Evolutionary conservation across 2,888 invertebrate species (phyloP).

Genomic region (Netelia fuscicornis): DNA sequence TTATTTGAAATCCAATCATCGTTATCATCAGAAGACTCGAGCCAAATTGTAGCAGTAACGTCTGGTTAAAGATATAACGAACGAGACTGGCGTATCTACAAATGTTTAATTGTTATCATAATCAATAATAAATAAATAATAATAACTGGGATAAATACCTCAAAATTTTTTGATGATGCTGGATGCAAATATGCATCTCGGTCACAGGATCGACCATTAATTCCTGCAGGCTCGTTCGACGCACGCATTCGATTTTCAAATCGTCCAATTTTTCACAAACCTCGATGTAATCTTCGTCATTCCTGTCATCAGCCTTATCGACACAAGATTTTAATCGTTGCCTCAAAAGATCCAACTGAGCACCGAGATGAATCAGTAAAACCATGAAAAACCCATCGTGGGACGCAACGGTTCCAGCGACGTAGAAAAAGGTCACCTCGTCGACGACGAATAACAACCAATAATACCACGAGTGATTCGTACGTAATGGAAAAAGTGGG

Average conservation of each 20-base stretch:
- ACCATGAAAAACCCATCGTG: conserved; percentile 67
- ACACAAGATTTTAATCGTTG: conserved; percentile 44
- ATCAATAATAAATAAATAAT: too few relatives aligned
- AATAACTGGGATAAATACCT: conserved; percentile 39
- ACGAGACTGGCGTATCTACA: conserved; percentile 57
- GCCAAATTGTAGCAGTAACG: conserved; percentile 67
- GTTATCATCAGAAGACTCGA: conserved; percentile 68
- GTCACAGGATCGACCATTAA: conserved; percentile 29
- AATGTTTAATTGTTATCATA: background rate
- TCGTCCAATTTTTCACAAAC: background rate
- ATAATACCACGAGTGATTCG: conserved; percentile 54
- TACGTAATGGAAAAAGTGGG: conserved; percentile 43
- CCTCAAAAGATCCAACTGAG: conserved; percentile 65
- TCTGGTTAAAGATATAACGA: conserved; percentile 60
- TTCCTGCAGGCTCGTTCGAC: conserved; percentile 33
- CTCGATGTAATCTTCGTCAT: conserved; percentile 6
- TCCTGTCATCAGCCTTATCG: background rate
- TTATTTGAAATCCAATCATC: conserved; percentile 67
- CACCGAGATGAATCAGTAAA: conserved; percentile 62
- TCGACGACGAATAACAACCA: conserved; percentile 63
- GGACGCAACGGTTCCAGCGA: conserved; percentile 61
- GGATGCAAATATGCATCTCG: conserved; percentile 63
- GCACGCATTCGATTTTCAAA: conserved; percentile 47
- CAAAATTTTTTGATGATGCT: conserved; percentile 64
- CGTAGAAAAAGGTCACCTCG: conserved; percentile 57